These are phyloP conservation scores for Marcusenius ussheri DNA, from an alignment of 2,113 vertebrate species.

Conservation along the genomic window DNA sequence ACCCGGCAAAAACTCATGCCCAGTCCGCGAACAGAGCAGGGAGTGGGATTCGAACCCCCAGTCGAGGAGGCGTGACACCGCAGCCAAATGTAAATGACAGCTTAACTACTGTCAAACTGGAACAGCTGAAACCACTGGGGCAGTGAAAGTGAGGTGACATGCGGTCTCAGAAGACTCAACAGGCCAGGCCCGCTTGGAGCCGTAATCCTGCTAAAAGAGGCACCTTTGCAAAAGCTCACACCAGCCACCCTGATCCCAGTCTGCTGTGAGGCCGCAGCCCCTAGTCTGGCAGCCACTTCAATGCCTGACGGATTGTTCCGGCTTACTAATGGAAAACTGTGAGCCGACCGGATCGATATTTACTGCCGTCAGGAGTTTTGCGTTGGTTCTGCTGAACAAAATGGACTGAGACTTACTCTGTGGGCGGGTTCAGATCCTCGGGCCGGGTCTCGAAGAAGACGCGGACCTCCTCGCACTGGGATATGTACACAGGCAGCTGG, in stretches of 20 bases:
- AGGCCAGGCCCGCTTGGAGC: not conserved
- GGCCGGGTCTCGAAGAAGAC: conserved; percentile 95
- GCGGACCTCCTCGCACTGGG: conserved; percentile 92
- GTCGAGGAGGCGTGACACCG: not conserved
- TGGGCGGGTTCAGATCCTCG: conserved; percentile 87
- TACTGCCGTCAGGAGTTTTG: not conserved
- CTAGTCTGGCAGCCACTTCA: not conserved
- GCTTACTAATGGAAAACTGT: not conserved
- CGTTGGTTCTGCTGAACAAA: not conserved
- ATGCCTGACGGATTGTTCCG: not conserved
- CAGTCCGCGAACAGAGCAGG: not conserved
- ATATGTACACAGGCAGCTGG: conserved; percentile 92
- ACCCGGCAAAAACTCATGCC: not conserved
- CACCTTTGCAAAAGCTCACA: not conserved
- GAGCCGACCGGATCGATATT: not conserved
- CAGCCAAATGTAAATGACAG: not conserved
- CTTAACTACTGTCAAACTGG: not conserved
- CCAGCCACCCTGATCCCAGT: not conserved
- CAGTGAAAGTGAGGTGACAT: not conserved
- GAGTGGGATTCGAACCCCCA: not conserved
- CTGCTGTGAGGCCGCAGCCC: not conserved
- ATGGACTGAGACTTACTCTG: conserved; percentile 70
- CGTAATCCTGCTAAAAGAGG: not conserved
- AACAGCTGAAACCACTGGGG: not conserved
- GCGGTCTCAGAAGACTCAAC: too few relatives aligned